Base-by-base conservation (phyloP, 2,888 invertebrate genomes). In the Drepanosiphum platanoidis region DNA sequence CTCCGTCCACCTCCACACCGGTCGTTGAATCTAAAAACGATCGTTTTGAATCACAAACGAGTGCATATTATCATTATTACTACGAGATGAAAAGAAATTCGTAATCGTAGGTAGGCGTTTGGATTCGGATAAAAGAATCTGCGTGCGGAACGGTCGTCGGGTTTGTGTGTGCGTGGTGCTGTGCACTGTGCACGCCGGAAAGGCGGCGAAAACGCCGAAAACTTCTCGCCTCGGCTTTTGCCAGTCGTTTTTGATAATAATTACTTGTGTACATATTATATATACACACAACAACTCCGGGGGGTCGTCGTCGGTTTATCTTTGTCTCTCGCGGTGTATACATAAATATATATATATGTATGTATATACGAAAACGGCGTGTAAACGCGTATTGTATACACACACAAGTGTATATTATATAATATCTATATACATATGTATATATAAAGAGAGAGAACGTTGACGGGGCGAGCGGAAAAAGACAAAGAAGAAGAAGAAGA, bases 181-280 rank as follows among this genome's bases (percentile, higher is more conserved):
- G 22, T 71, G 1, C 11, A 34, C 34, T 7, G 5, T 5, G 18
- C 22, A 52, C 30, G 64, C 11, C 30, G 13, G 32, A 46, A 32
- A 32, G n/a, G 5, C 11, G n/a, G 34, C 34, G 34, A 70, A 70
- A 81, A 52, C n/a, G n/a, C n/a, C n/a, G n/a, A n/a, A 15, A 81
- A 52, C 71, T 81, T 81, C 71, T 81, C 61, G 39, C 7, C 71
- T 18, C 46, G 32, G 46, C 68, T 42, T 61, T 30, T 42, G 64
- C 30, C 42, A 30, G 66, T 32, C 68, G 71, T 81, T 81, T 71
- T 81, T 68, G 70, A 81, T 71, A 22, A 80, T 70, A 71, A 81
- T 81, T 61, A 39, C 71, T 81, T 27, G 52, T 36, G 71, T 61
- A 81, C 32, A 36, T 32, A 70, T 13, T 71, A 71, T 27, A 7